Evolutionary conservation across 2,113 vertebrate species (phyloP).

Genomic region (Chionis minor): DNA sequence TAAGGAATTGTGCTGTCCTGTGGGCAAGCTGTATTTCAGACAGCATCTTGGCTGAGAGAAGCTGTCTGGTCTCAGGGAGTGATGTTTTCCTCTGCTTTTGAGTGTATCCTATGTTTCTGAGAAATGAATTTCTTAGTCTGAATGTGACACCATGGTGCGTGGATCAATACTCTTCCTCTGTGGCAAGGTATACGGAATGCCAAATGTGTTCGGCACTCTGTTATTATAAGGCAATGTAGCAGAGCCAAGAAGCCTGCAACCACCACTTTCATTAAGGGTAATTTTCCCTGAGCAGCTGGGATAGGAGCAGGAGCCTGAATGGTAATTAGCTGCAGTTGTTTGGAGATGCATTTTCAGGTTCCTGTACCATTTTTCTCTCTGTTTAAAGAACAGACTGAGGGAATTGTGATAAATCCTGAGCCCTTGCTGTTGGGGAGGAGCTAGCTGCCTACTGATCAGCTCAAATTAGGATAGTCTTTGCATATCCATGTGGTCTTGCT

Average conservation of each 20-base stretch:
- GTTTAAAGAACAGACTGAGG: neutral
- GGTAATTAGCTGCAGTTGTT: slow-evolving; percentile 53
- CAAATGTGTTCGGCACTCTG: slow-evolving; percentile 10
- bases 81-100: slow-evolving; percentile 51
- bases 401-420: neutral
- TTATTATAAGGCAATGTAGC: slow-evolving; percentile 20
- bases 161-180: slow-evolving; percentile 51
- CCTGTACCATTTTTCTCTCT: slow-evolving; percentile 11
- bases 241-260: slow-evolving; percentile 51
- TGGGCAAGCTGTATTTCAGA: neutral
- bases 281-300: slow-evolving; percentile 59
- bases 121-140: slow-evolving; percentile 27
- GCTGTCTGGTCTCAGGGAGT: neutral
- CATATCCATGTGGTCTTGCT: neutral
- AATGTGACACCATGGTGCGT: neutral
- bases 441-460: neutral
- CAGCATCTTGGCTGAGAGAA: neutral
- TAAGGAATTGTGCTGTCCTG: neutral
- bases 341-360: slow-evolving; percentile 12
- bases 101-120: slow-evolving; percentile 24
- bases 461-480: slow-evolving; percentile 20
- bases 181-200: slow-evolving; percentile 53
- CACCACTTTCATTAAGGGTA: slow-evolving; percentile 58
- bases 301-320: slow-evolving; percentile 33
- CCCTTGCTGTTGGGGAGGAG: neutral